Percentiles rank a stretch among this genome's conserved stretches.
Conservation (phyloP, 1,140 invertebrate species). For the Drosophila parabipectinata region DNA sequence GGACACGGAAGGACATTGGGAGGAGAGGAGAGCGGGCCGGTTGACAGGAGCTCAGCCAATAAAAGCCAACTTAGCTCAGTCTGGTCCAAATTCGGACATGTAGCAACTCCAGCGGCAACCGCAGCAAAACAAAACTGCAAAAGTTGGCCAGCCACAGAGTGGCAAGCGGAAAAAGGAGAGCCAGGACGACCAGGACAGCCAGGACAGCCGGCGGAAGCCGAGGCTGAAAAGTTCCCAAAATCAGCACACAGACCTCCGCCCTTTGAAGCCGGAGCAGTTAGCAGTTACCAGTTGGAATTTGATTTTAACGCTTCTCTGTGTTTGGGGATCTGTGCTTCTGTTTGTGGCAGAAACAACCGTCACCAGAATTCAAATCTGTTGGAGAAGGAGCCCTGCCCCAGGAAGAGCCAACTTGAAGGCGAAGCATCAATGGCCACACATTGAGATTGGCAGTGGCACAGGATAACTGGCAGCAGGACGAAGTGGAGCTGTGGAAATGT, state of each 20-base stretch:
- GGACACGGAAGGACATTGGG: slow-evolving; percentile 9
- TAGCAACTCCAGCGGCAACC: slow-evolving; percentile 36
- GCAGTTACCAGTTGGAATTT: slow-evolving; percentile 70
- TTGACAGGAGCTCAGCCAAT: slow-evolving; percentile 59
- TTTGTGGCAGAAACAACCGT: slow-evolving; percentile 30
- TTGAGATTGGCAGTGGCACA: slow-evolving; percentile 57
- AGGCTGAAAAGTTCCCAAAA: slow-evolving; percentile 68
- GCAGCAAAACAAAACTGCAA: slow-evolving; percentile 66
- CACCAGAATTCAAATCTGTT: slow-evolving; percentile 28
- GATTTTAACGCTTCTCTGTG: slow-evolving; percentile 64
- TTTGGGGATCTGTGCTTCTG: slow-evolving; percentile 15
- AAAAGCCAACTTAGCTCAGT: slow-evolving; percentile 58
- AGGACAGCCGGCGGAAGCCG: slow-evolving; percentile 17
- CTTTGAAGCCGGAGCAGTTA: slow-evolving; percentile 52
- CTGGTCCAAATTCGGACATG: slow-evolving; percentile 52
- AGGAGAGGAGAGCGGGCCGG: background rate
- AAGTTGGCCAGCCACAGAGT: slow-evolving; percentile 47
- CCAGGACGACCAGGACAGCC: background rate
- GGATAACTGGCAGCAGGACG: slow-evolving; percentile 1
- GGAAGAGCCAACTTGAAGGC: background rate
- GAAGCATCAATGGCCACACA: slow-evolving; percentile 49
- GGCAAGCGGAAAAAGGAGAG: slow-evolving; percentile 2
- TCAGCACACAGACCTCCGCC: slow-evolving; percentile 50
- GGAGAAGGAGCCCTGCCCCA: background rate
- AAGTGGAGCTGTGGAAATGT: slow-evolving; percentile 39